Conservation (phyloP, 2,797 vertebrate species). For the Dipus sagitta region DNA sequence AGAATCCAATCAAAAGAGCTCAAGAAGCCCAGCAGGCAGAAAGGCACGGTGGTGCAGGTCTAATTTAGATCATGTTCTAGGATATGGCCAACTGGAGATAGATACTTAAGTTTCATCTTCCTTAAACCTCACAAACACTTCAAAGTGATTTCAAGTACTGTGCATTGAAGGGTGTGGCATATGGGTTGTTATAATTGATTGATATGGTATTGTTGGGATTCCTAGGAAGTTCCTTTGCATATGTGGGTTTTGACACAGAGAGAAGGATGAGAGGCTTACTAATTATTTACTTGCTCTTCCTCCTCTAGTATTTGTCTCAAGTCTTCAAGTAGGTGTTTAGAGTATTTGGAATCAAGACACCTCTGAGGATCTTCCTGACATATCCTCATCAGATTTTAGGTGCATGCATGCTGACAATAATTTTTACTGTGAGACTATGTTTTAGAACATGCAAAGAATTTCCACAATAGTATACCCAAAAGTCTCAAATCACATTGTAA, state of each 20-base stretch:
- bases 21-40: neutral
- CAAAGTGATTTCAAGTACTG: neutral
- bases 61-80: neutral
- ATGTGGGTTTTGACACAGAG: neutral
- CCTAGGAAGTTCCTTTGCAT: neutral
- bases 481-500: neutral
- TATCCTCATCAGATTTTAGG: neutral
- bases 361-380: neutral
- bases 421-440: neutral
- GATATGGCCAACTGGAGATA: neutral
- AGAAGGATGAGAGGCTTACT: neutral
- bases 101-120: neutral
- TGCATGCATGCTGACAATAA: neutral
- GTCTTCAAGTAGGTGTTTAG: neutral
- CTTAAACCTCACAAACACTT: neutral
- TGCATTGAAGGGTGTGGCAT: neutral
- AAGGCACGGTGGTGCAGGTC: neutral
- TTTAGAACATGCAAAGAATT: constrained; percentile 17
- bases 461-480: neutral
- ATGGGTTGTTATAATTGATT: neutral
- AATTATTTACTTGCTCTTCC: neutral
- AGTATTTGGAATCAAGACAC: neutral
- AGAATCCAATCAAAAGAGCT: neutral
- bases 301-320: neutral
- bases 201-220: neutral